Conservation (phyloP, 2,113 vertebrate genomes). For the Phylloscopus trochilus region DNA sequence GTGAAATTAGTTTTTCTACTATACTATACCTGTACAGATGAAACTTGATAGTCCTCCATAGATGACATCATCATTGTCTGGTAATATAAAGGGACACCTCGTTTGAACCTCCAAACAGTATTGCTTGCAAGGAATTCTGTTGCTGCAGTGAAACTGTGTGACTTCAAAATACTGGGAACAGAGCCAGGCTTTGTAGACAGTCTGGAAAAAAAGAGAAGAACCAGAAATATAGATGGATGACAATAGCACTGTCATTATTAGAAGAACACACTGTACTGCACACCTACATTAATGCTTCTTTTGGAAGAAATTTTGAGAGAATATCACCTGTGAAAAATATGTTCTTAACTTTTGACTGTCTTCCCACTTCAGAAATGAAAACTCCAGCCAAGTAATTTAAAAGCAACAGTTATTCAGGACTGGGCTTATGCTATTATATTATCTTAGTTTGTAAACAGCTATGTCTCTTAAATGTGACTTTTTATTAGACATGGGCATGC, state of each 20-base stretch:
- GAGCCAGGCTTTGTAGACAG: conserved; percentile 99
- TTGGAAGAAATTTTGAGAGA: not conserved
- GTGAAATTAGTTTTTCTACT: not conserved
- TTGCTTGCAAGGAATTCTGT: conserved; percentile 97
- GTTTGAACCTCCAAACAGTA: conserved; percentile 99
- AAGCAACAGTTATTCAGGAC: not conserved
- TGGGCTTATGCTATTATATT: not conserved
- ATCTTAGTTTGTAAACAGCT: not conserved
- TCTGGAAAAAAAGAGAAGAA: conserved; percentile 77
- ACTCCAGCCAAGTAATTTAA: not conserved
- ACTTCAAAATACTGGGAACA: conserved; percentile 99
- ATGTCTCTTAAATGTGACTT: not conserved
- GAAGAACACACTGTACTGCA: not conserved
- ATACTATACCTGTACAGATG: conserved; percentile 94
- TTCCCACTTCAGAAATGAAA: not conserved
- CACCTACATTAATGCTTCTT: not conserved
- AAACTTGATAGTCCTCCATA: conserved; percentile 99
- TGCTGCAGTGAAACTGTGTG: conserved; percentile 96
- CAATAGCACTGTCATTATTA: not conserved
- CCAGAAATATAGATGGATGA: conserved; percentile 39
- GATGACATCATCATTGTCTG: conserved; percentile 98
- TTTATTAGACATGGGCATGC: not conserved
- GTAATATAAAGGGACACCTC: conserved; percentile 97
- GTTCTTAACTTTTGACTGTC: not conserved
- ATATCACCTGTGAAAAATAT: not conserved